Evolutionary conservation across 1,140 invertebrate species (phyloP).

Genomic region (Meloidogyne hapla): DNA sequence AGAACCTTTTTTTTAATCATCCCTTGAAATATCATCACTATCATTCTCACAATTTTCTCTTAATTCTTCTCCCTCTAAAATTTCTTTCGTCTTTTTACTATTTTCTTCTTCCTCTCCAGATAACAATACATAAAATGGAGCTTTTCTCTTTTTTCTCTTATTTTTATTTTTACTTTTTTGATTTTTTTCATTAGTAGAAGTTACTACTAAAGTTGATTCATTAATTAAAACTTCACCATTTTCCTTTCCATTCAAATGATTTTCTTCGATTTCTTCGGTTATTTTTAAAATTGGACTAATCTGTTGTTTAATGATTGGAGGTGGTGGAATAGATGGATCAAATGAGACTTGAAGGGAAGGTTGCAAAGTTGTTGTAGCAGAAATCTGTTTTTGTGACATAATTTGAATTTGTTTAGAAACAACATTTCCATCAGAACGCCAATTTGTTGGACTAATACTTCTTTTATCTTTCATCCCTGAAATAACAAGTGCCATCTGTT

Average conservation of each 20-base stretch:
- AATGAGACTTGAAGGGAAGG: not conserved
- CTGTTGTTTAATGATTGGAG: not conserved
- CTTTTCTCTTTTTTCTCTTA: not conserved
- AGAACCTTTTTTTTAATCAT: not conserved
- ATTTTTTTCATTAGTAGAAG: too few species aligned
- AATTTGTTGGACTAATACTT: slow-evolving; percentile 11
- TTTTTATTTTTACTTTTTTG: not conserved
- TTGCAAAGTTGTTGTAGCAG: not conserved
- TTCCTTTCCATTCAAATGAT: not conserved
- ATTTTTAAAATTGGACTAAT: not conserved
- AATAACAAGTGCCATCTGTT: not conserved
- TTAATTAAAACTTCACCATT: too few species aligned
- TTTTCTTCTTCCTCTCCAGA: not conserved
- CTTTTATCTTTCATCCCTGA: not conserved
- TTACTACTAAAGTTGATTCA: not conserved
- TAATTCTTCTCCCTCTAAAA: not conserved
- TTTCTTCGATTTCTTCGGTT: not conserved
- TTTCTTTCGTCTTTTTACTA: not conserved
- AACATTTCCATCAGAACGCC: slow-evolving; percentile 10
- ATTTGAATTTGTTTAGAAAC: not conserved
- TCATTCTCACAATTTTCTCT: not conserved
- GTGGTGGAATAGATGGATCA: not conserved
- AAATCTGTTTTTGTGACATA: not conserved
- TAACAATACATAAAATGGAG: not conserved
- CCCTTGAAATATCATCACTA: not conserved